phyloP scores from a whole-genome alignment of 35 echinoderm and acorn worm genomes.

The Lytechinus pictus region DNA sequence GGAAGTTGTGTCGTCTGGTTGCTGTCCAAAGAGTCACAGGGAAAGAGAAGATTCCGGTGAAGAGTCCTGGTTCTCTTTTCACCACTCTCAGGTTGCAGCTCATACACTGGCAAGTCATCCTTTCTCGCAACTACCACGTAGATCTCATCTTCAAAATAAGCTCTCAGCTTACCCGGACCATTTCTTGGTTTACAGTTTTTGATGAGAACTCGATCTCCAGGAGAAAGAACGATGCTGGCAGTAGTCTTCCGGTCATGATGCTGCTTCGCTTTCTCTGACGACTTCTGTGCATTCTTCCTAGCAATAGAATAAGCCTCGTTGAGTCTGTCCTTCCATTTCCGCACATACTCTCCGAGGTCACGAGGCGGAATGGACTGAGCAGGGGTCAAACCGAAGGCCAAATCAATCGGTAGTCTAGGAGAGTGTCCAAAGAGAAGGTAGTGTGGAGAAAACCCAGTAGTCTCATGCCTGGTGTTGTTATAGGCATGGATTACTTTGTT shows the following conservation, averaged over 20 bases:
- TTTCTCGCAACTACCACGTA: no score
- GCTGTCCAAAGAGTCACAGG: no score
- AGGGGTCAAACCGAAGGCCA: conserved; percentile 52
- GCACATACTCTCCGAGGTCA: conserved; percentile 53
- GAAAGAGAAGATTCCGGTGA: neutral
- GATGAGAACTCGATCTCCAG: no score
- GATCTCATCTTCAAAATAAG: no score
- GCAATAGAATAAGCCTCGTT: conserved; percentile 63
- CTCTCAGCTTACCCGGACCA: no score
- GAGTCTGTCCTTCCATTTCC: conserved; percentile 68
- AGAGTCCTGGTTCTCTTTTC: no score
- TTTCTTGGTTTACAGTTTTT: no score
- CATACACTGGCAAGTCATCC: no score
- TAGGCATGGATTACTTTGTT: conserved; percentile 73
- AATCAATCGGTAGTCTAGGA: conserved; percentile 64
- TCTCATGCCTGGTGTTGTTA: conserved; percentile 67
- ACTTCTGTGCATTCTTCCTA: conserved; percentile 40
- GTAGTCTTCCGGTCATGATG: conserved; percentile 55
- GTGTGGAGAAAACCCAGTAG: conserved; percentile 69
- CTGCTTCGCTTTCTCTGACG: conserved; percentile 56
- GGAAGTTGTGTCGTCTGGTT: no score
- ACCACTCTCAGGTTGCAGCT: no score
- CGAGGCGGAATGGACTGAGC: neutral
- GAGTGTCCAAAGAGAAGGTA: conserved; percentile 67
- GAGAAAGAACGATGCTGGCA: no score